A percentile compares a stretch with the other conserved stretches of the same genome.
Evolutionary conservation across 2,113 vertebrate species (phyloP).

Genomic region (Prionailurus bengalensis): DNA sequence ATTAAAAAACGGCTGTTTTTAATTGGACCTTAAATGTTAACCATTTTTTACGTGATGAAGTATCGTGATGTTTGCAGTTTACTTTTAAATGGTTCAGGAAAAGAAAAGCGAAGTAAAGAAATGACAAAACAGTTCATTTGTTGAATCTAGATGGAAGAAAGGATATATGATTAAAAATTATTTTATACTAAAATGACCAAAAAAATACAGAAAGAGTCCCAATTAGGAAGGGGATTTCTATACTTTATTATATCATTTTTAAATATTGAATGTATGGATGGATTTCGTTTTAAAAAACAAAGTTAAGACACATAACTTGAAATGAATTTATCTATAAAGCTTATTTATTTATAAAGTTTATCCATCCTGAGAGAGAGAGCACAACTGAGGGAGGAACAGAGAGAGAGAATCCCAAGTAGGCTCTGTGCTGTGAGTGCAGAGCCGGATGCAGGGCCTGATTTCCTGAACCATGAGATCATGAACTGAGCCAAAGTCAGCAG

Average conservation of each 20-base stretch:
- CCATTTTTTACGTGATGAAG: background rate
- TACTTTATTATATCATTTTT: slow-evolving; percentile 6
- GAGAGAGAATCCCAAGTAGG: no score
- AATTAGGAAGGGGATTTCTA: background rate
- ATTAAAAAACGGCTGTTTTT: background rate
- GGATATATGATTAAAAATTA: background rate
- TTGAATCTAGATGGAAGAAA: background rate
- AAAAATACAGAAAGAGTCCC: background rate
- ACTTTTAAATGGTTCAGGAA: slow-evolving; percentile 19
- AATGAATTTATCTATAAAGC: background rate
- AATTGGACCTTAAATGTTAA: background rate
- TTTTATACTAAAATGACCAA: slow-evolving; percentile 38
- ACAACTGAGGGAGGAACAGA: no score
- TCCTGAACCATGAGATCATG: no score
- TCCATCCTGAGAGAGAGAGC: no score
- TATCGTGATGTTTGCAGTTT: background rate
- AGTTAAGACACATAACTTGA: background rate
- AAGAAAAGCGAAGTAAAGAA: background rate
- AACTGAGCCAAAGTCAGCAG: no score
- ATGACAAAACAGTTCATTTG: background rate
- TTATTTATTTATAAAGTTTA: no score
- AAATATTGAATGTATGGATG: background rate
- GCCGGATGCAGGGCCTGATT: no score
- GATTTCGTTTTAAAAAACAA: slow-evolving; percentile 46
- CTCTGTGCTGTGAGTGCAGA: no score